phyloP scores from a whole-genome alignment of 2,113 vertebrate species.

The Platysteira castanea region DNA sequence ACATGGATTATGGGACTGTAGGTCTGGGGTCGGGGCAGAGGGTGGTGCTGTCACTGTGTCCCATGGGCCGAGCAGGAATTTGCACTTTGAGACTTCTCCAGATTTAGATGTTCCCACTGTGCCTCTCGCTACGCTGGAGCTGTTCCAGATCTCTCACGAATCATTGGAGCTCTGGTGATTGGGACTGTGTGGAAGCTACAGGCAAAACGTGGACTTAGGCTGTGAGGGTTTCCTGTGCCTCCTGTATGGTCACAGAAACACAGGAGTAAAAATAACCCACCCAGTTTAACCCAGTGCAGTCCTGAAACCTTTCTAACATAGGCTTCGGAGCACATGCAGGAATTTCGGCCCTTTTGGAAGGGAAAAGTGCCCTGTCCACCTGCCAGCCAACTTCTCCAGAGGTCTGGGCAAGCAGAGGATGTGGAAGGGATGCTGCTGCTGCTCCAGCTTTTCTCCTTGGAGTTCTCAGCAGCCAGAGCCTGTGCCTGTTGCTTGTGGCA shows the following conservation, averaged over 20 bases:
- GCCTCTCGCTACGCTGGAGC: fast-evolving
- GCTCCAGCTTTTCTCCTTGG: not conserved
- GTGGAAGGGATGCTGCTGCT: not conserved
- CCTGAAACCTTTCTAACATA: not conserved
- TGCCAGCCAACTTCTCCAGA: not conserved
- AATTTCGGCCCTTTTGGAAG: not conserved
- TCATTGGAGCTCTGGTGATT: not conserved
- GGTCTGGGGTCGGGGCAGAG: not conserved
- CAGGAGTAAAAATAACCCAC: not conserved
- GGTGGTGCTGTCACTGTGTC: not conserved
- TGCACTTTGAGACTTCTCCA: not conserved
- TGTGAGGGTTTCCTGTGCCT: not conserved
- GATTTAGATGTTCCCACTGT: not conserved
- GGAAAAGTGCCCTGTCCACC: not conserved
- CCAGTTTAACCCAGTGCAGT: not conserved
- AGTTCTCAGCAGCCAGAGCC: not conserved
- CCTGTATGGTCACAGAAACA: not conserved
- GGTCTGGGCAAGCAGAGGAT: not conserved
- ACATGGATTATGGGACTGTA: not conserved
- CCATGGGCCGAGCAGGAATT: not conserved
- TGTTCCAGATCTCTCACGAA: fast-evolving
- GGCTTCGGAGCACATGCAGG: not conserved
- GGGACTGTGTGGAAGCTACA: not conserved
- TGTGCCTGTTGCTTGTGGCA: not conserved
- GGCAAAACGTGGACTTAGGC: fast-evolving